Evolutionary conservation across 2,888 invertebrate genomes (phyloP).

Genomic region (Teleiodes luculella): DNA sequence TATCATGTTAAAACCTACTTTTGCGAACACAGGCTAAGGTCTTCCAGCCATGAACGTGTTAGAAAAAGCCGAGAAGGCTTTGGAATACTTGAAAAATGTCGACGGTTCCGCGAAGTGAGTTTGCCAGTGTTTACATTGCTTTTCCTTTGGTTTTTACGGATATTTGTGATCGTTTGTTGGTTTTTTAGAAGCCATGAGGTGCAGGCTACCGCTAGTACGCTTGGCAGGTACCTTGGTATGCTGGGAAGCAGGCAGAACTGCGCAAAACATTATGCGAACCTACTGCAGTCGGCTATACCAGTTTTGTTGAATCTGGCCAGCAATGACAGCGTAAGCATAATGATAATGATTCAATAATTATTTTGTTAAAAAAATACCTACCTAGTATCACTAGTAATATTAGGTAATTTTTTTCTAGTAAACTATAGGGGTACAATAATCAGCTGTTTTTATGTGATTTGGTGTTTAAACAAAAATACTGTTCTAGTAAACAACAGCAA

Average conservation of each 20-base stretch:
- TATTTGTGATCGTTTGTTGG: background rate
- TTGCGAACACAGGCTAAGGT: slow-evolving; percentile 30
- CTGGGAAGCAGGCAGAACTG: slow-evolving; percentile 64
- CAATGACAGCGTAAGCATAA: slow-evolving; percentile 66
- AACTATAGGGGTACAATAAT: too few species aligned
- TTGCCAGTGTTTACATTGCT: slow-evolving; percentile 13
- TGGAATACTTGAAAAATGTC: slow-evolving; percentile 63
- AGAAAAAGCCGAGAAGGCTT: slow-evolving; percentile 71
- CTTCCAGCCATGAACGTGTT: slow-evolving; percentile 60
- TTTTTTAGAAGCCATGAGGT: slow-evolving; percentile 63
- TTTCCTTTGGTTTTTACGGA: slow-evolving; percentile 14
- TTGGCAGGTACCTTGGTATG: slow-evolving; percentile 67
- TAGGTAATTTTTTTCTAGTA: too few species aligned
- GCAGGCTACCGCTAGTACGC: slow-evolving; percentile 63
- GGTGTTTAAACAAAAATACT: too few species aligned
- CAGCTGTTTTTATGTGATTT: too few species aligned
- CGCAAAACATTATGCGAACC: slow-evolving; percentile 63
- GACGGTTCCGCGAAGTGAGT: slow-evolving; percentile 63
- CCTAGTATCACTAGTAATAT: too few species aligned
- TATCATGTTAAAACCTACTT: slow-evolving; percentile 35
- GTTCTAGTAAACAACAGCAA: too few species aligned
- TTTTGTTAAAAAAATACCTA: too few species aligned
- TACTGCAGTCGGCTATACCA: slow-evolving; percentile 62
- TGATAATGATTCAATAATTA: too few species aligned
- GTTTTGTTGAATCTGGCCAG: slow-evolving; percentile 65